Conservation (phyloP, 2,113 vertebrate species). For the Lota lota region DNA sequence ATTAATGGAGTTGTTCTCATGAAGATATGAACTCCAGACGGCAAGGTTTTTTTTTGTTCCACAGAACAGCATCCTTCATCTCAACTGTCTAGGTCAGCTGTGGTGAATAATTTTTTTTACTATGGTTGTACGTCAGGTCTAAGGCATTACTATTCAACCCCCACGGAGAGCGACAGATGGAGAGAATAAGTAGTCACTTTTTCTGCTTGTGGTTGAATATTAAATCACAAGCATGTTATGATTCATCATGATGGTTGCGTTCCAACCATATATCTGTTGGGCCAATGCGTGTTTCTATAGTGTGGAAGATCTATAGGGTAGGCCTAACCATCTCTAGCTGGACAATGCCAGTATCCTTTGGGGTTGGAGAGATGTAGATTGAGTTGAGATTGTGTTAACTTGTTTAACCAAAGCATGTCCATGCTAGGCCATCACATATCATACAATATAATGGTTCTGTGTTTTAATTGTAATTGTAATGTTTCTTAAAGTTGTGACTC, state of each 20-base stretch:
- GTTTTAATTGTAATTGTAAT: neutral
- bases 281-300: too few species aligned
- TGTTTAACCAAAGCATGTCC: too few species aligned
- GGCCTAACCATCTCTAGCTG: too few species aligned
- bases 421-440: too few species aligned
- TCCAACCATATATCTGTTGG: too few species aligned
- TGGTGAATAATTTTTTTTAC: constrained; percentile 13
- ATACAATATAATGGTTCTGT: neutral
- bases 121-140: constrained; percentile 26
- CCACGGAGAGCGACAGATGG: constrained; percentile 13
- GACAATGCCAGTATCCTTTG: too few species aligned
- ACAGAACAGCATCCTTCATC: neutral
- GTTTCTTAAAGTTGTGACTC: constrained; percentile 7
- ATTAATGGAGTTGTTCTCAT: neutral
- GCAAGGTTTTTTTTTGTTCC: neutral
- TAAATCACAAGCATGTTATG: constrained; percentile 27
- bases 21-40: neutral
- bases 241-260: neutral
- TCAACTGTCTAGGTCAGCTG: constrained; percentile 23
- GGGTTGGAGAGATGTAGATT: too few species aligned
- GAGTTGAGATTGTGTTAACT: too few species aligned
- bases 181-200: constrained; percentile 23
- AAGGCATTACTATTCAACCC: constrained; percentile 22
- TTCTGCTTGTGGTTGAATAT: constrained; percentile 29
- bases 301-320: too few species aligned